phyloP scores from a whole-genome alignment of 2,888 invertebrate genomes.

The Dinocampus coccinellae region DNA sequence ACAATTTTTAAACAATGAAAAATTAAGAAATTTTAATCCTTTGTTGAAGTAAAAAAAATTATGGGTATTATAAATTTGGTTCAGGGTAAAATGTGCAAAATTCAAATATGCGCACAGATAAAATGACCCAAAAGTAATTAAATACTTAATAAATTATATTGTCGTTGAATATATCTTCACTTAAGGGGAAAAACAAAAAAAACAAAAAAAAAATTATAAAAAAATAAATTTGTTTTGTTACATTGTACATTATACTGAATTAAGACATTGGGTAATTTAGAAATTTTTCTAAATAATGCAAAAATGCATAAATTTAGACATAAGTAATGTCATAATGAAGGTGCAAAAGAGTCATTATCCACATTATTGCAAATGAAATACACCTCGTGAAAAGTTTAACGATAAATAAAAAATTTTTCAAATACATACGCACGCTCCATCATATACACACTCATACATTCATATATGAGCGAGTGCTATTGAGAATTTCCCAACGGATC shows the following conservation, averaged over 20 bases:
- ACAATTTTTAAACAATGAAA: constrained; percentile 21
- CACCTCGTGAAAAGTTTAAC: not conserved
- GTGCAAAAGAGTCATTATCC: not conserved
- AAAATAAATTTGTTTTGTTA: constrained; percentile 29
- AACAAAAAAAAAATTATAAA: not conserved
- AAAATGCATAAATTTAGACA: not conserved
- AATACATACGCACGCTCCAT: not conserved
- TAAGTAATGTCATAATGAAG: not conserved
- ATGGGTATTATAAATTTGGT: constrained; percentile 16
- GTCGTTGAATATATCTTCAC: constrained; percentile 37
- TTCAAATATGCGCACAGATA: not conserved
- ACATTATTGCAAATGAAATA: not conserved
- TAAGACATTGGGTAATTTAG: constrained; percentile 7
- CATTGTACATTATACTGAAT: constrained; percentile 11
- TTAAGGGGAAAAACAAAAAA: constrained; percentile 9
- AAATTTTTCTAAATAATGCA: constrained; percentile 11
- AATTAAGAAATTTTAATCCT: constrained; percentile 33
- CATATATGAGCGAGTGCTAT: not conserved
- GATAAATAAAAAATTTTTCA: not conserved
- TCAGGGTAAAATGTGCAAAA: constrained; percentile 14
- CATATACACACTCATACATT: not conserved
- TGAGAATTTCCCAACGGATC: not conserved
- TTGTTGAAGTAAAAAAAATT: constrained; percentile 30
- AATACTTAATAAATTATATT: constrained; percentile 36
- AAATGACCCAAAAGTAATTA: constrained; percentile 13